A percentile compares a stretch with the other conserved stretches of the same genome.
phyloP scores from a whole-genome alignment of 2,888 invertebrate genomes.

The Prosapia bicincta region DNA sequence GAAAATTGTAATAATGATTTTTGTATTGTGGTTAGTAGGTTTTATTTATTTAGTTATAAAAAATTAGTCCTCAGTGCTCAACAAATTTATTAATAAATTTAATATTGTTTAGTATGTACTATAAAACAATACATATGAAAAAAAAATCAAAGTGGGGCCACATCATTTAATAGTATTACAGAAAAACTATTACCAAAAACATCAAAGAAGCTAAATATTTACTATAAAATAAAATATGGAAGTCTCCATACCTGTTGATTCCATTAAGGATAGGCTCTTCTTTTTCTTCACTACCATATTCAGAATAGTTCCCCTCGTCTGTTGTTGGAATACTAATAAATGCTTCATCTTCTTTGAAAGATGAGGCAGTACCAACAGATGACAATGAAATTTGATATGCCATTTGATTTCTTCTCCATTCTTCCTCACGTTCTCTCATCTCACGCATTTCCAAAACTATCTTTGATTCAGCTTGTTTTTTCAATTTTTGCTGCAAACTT shows the following conservation, averaged over 20 bases:
- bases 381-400: background rate
- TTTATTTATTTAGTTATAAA: too few species aligned
- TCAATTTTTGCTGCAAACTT: background rate
- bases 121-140: too few species aligned
- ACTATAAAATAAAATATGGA: too few species aligned
- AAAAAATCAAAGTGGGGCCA: background rate
- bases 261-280: constrained; percentile 41
- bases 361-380: background rate
- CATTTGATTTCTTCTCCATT: constrained; percentile 25
- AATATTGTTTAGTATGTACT: too few species aligned
- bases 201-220: too few species aligned
- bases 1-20: too few species aligned
- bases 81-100: too few species aligned
- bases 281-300: constrained; percentile 41
- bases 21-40: too few species aligned
- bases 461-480: background rate
- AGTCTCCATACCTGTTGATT: constrained; percentile 38
- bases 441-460: background rate
- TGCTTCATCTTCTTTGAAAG: constrained; percentile 34
- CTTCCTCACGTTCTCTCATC: constrained; percentile 18
- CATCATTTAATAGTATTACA: background rate
- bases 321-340: constrained; percentile 41
- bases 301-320: constrained; percentile 43
- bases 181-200: too few species aligned
- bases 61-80: too few species aligned